These are phyloP conservation scores for Xiphias gladius DNA, from an alignment of 2,113 vertebrate species.

Conservation along the genomic window DNA sequence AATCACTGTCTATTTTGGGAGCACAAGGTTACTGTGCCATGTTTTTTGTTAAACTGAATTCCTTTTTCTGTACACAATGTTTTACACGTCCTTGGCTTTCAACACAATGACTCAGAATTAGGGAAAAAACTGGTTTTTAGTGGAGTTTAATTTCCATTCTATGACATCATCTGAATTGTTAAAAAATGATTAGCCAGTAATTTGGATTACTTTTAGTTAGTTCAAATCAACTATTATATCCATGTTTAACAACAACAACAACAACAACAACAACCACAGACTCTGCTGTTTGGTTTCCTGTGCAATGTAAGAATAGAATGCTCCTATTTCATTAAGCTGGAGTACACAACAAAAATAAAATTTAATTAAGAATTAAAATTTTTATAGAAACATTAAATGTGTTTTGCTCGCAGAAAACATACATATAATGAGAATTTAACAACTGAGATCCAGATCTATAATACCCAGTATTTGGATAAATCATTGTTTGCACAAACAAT, in stretches of 20 bases:
- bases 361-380: no score
- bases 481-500: no score
- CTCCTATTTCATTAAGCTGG: no score
- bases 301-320: neutral
- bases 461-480: no score
- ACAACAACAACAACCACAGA: no score
- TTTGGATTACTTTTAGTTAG: neutral
- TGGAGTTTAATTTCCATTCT: neutral
- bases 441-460: no score
- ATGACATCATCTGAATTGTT: neutral
- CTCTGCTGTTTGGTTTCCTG: neutral
- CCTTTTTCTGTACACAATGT: constrained; percentile 13
- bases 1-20: constrained; percentile 22
- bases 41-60: constrained; percentile 16
- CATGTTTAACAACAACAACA: neutral
- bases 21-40: neutral
- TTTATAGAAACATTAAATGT: no score
- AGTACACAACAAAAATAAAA: no score
- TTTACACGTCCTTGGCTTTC: neutral
- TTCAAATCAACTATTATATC: neutral
- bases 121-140: neutral
- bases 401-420: no score
- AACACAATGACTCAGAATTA: neutral
- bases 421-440: no score
- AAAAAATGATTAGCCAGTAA: neutral